These are phyloP conservation scores for Drosophila ananassae DNA, from an alignment of 1,140 invertebrate species.

Conservation along the genomic window DNA sequence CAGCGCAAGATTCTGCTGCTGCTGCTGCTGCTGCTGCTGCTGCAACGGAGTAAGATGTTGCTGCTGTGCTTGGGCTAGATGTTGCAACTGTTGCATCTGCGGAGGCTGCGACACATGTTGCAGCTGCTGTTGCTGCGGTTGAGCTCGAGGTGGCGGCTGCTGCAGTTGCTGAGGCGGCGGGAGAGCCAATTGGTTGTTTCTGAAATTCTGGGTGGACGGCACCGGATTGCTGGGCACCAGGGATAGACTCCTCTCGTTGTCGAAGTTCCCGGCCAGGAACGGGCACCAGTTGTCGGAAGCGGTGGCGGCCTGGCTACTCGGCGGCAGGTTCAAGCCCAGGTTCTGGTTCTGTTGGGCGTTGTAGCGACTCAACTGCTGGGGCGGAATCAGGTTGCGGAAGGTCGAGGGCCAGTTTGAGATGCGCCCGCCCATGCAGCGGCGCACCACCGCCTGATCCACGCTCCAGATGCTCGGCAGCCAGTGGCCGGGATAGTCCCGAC, in stretches of 20 bases:
- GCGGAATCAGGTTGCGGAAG: not conserved
- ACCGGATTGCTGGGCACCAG: too few species aligned
- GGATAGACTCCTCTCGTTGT: too few species aligned
- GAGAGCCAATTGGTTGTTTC: not conserved
- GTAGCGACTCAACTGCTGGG: not conserved
- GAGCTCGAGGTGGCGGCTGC: not conserved
- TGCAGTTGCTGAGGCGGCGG: not conserved
- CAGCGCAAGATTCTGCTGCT: not conserved
- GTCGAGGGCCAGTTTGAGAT: not conserved
- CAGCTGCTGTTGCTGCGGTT: constrained; percentile 7
- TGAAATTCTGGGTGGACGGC: not conserved
- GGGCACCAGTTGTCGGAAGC: too few species aligned
- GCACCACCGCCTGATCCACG: not conserved
- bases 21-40: not conserved
- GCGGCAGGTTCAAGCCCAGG: too few species aligned
- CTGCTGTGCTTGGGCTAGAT: constrained; percentile 11
- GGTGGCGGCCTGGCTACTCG: too few species aligned
- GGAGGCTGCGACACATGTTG: not conserved
- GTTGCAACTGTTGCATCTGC: constrained; percentile 1
- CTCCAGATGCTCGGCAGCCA: not conserved
- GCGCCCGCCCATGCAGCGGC: too few species aligned
- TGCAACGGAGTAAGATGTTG: not conserved
- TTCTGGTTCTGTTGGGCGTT: too few species aligned
- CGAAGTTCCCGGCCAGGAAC: too few species aligned
- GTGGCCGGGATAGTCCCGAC: not conserved